Evolutionary conservation across 1,140 invertebrate genomes (phyloP), one percentile per base, ranked within the genome.

Genomic region (Tetragnatha versicolor): DNA sequence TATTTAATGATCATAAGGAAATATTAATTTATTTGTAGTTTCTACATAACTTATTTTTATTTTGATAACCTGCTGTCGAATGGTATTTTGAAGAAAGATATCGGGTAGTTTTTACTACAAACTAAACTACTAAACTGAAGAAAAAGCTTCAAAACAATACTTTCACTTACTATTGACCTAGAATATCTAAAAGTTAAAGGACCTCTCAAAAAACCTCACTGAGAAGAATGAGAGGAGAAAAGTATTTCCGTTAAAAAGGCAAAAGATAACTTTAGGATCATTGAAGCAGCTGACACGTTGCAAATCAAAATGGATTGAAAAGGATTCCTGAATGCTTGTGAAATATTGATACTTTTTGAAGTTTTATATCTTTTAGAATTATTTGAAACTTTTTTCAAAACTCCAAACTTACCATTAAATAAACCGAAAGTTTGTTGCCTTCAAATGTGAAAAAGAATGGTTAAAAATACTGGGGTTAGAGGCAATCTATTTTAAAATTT

Each of bases 291-390:
- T 58, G 55, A 58, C 55, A 35, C 12, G 12, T 20, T 35, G 55
- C 55, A 58, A 58, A 58, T 58, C 55, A 58, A 58, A 58, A 58
- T 58, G 55, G 29, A 58, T 58, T 33, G 55, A 31, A 58, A 58
- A 31, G 20, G 53, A 58, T 33, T 17, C 17, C 17, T 33, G 20
- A 31, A 31, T 20, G 29, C 29, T 17, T 7, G 14, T 33, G 29
- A 58, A 58, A 33, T 58, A 31, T 35, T 58, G 29, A 58, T 58
- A 58, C 29, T 58, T 33, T 58, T 58, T 31, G 14, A 58, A 58
- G 55, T 58, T 58, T 33, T 33, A 33, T 58, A 58, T 35, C 35
- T 27, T 12, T 58, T 58, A 31, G 55, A 33, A n/a, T 58, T 58
- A n/a, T 55, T 55, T 29, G 25, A 55, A 55, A 55, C 55, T 33